These are phyloP conservation scores for Microplitis demolitor DNA, from an alignment of 1,140 invertebrate species.

Conservation along the genomic window DNA sequence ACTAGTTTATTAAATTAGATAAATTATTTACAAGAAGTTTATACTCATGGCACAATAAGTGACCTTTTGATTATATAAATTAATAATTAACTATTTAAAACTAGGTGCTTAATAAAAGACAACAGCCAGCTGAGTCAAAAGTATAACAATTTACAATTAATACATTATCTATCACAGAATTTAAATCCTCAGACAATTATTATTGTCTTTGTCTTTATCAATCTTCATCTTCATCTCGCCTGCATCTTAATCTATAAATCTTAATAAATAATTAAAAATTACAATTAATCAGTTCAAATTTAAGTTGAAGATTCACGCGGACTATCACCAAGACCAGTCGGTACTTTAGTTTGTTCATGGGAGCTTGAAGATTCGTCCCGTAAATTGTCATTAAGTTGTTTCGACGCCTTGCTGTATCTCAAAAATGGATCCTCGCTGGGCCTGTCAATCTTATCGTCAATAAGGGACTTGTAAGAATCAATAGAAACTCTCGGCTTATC, in stretches of 20 bases:
- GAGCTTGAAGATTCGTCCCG: too few relatives aligned
- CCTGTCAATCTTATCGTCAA: slow-evolving; percentile 41
- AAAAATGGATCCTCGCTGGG: slow-evolving; percentile 35
- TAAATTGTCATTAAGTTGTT: neutral
- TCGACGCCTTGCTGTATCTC: slow-evolving; percentile 32
- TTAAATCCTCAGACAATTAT: too few relatives aligned
- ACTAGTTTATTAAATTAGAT: too few relatives aligned
- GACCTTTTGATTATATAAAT: too few relatives aligned
- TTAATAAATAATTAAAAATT: neutral
- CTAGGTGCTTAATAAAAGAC: too few relatives aligned
- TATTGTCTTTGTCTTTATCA: too few relatives aligned
- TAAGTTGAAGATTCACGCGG: slow-evolving; percentile 18
- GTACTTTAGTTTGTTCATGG: slow-evolving; percentile 1
- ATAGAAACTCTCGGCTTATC: slow-evolving; percentile 38
- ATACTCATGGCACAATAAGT: too few relatives aligned
- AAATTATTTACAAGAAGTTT: too few relatives aligned
- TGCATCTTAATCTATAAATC: too few relatives aligned
- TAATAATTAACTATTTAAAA: too few relatives aligned
- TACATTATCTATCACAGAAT: too few relatives aligned
- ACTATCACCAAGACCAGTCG: neutral
- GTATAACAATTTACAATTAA: neutral
- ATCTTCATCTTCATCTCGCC: too few relatives aligned
- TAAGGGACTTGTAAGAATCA: slow-evolving; percentile 37
- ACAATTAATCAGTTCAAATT: neutral
- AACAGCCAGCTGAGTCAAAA: neutral